Evolutionary conservation across 2,113 vertebrate genomes (phyloP).

Genomic region (Sceloporus tristichus): DNA sequence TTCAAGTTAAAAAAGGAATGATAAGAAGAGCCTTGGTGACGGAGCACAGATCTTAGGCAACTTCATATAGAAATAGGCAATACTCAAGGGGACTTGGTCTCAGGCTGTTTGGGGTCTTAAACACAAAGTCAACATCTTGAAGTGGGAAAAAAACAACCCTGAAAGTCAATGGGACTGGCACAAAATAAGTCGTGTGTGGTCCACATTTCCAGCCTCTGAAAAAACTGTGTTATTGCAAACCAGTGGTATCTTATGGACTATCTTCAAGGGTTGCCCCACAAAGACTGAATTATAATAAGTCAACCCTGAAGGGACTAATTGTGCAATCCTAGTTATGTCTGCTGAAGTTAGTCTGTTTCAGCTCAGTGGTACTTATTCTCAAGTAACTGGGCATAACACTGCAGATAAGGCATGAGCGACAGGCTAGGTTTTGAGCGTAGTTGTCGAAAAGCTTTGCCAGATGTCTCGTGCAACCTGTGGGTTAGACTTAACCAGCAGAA

Average conservation of each 20-base stretch:
- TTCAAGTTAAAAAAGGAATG: not conserved
- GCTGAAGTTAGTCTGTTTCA: not conserved
- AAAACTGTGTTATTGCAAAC: not conserved
- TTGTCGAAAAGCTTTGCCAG: not conserved
- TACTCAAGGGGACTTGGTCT: not conserved
- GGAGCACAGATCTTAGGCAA: not conserved
- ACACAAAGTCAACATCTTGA: not conserved
- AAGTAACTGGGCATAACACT: not conserved
- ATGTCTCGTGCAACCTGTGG: too few relatives aligned
- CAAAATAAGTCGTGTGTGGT: not conserved
- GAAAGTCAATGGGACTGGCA: not conserved
- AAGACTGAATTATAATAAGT: not conserved
- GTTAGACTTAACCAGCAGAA: not conserved
- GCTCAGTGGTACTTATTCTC: not conserved
- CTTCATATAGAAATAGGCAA: not conserved
- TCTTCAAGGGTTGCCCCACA: not conserved
- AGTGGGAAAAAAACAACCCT: not conserved
- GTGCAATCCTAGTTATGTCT: not conserved
- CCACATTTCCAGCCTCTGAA: not conserved
- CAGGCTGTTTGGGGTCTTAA: not conserved
- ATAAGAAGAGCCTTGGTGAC: not conserved
- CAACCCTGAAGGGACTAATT: not conserved
- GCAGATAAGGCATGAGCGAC: not conserved
- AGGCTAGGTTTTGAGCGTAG: too few relatives aligned
- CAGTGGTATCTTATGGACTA: not conserved